phyloP scores from a whole-genome alignment of 1,140 invertebrate species.

The Scaptodrosophila lebanonensis region DNA sequence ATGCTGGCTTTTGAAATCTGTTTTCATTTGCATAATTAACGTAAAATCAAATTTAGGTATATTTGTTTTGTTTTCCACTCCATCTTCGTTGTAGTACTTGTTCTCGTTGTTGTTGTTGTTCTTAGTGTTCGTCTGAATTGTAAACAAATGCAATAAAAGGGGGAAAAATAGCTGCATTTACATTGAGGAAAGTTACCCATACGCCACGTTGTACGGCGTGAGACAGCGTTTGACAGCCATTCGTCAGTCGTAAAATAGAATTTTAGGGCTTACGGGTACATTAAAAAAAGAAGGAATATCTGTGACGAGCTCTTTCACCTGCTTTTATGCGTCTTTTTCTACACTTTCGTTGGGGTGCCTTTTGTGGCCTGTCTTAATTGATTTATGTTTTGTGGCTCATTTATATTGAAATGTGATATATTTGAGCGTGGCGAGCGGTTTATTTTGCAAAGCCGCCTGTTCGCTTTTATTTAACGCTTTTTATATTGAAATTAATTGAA shows the following conservation, averaged over 20 bases:
- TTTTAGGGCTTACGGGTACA: constrained; percentile 40
- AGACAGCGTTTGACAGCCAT: constrained; percentile 50
- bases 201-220: background rate
- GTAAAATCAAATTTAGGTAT: constrained; percentile 59
- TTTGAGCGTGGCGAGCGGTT: constrained; percentile 52
- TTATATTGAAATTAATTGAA: constrained; percentile 74
- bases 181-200: constrained; percentile 41
- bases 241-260: constrained; percentile 62
- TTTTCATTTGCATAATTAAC: constrained; percentile 75
- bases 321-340: constrained; percentile 44
- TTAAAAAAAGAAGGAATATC: constrained; percentile 43
- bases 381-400: constrained; percentile 67
- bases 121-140: constrained; percentile 27
- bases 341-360: constrained; percentile 46
- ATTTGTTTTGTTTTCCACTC: constrained; percentile 23
- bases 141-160: constrained; percentile 63
- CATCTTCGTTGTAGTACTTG: background rate
- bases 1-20: constrained; percentile 71
- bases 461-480: constrained; percentile 43
- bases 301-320: constrained; percentile 7
- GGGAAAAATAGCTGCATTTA: too few relatives aligned
- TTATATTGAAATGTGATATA: constrained; percentile 75
- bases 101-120: background rate
- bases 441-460: constrained; percentile 63
- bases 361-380: constrained; percentile 30